These are phyloP conservation scores for Centropristis striata DNA, from an alignment of 2,113 vertebrate species.

Conservation along the genomic window DNA sequence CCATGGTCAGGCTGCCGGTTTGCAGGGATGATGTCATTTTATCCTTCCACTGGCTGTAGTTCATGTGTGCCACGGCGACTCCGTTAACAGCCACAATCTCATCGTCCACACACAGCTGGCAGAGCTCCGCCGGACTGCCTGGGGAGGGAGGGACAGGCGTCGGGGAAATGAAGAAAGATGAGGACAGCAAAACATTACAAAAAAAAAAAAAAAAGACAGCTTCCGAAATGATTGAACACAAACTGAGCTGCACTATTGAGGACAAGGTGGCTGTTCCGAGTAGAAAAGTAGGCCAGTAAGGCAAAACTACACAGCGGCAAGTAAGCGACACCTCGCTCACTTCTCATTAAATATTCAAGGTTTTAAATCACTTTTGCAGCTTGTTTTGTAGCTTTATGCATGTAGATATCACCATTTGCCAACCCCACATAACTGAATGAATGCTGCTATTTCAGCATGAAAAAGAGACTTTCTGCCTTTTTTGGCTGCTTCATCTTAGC, in stretches of 20 bases:
- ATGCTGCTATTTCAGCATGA: background rate
- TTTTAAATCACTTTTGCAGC: slow-evolving; percentile 26
- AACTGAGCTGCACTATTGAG: background rate
- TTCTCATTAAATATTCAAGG: slow-evolving; percentile 79
- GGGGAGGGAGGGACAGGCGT: slow-evolving; percentile 13
- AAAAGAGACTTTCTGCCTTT: background rate
- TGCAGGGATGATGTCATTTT: slow-evolving; percentile 88
- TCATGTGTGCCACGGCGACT: slow-evolving; percentile 87
- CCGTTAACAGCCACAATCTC: slow-evolving; percentile 91
- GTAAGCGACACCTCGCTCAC: slow-evolving; percentile 74
- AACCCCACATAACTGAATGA: background rate
- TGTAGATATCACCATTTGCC: background rate
- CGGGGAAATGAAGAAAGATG: slow-evolving; percentile 31
- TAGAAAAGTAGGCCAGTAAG: slow-evolving; percentile 50
- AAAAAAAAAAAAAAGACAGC: background rate
- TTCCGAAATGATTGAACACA: slow-evolving; percentile 18
- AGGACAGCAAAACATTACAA: background rate
- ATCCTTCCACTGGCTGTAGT: slow-evolving; percentile 89
- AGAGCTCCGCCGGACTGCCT: slow-evolving; percentile 93
- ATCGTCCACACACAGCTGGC: slow-evolving; percentile 91
- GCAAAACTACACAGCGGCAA: slow-evolving; percentile 46
- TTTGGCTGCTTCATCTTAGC: background rate
- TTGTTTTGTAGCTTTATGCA: background rate
- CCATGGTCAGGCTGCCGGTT: slow-evolving; percentile 91
- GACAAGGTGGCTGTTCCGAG: slow-evolving; percentile 14